Conservation (phyloP, 2,888 invertebrate genomes). For the Oasisia sp. region DNA sequence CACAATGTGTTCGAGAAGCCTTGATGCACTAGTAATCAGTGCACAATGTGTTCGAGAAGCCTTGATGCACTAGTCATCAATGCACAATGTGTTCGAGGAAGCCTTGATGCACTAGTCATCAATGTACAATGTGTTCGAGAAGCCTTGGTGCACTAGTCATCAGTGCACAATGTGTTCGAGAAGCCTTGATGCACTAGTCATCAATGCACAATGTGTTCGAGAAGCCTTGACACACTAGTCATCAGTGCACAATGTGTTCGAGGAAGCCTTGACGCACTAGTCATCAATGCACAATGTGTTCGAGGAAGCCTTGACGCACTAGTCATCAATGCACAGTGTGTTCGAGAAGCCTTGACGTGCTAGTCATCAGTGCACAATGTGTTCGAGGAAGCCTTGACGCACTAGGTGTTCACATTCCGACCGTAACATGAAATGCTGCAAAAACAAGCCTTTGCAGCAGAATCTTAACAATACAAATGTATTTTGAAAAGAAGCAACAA, state of each 20-base stretch:
- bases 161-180: not conserved
- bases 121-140: no score
- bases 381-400: conserved; percentile 79
- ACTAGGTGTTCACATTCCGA: conserved; percentile 90
- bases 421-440: conserved; percentile 83
- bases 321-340: conserved; percentile 51
- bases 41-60: conserved; percentile 70
- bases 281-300: not conserved
- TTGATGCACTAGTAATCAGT: conserved; percentile 39
- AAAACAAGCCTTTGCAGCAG: conserved; percentile 25
- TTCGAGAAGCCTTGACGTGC: conserved; percentile 80
- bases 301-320: not conserved
- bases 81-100: not conserved
- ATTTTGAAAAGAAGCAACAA: not conserved
- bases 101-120: not conserved
- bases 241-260: conserved; percentile 66
- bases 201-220: conserved; percentile 58
- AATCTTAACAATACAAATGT: not conserved
- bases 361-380: conserved; percentile 47
- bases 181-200: not conserved
- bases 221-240: conserved; percentile 88
- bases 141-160: no score
- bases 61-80: conserved; percentile 86
- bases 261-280: no score
- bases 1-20: not conserved